These are phyloP conservation scores for Sphaeridia pumilis DNA, from an alignment of 2,888 invertebrate species.

Conservation along the genomic window DNA sequence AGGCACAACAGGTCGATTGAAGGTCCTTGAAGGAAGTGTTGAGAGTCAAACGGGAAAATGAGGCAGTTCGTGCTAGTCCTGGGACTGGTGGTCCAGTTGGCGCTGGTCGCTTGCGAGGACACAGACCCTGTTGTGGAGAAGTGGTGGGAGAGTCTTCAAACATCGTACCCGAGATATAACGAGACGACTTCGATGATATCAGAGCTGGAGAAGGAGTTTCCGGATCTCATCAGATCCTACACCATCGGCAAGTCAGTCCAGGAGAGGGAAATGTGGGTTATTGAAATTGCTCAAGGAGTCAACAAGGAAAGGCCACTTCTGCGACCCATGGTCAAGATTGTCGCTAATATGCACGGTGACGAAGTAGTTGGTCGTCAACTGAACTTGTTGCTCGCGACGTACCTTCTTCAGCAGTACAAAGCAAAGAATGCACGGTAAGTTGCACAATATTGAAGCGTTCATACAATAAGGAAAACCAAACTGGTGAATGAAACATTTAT, in stretches of 20 bases:
- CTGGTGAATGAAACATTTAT: too few species aligned
- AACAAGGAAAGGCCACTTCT: slow-evolving; percentile 46
- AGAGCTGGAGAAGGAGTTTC: slow-evolving; percentile 52
- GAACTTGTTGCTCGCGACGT: slow-evolving; percentile 67
- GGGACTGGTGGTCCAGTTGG: slow-evolving; percentile 16
- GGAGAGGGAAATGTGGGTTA: slow-evolving; percentile 64
- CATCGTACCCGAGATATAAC: slow-evolving; percentile 54
- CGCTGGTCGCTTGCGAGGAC: neutral
- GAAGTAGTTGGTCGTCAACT: slow-evolving; percentile 79
- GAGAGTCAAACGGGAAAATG: too few species aligned
- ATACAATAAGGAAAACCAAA: too few species aligned
- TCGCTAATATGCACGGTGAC: slow-evolving; percentile 95
- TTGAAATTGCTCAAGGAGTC: slow-evolving; percentile 61
- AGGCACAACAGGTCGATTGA: too few species aligned
- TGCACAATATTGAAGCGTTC: too few species aligned
- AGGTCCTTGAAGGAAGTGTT: too few species aligned
- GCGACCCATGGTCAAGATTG: slow-evolving; percentile 84
- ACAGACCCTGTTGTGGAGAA: neutral
- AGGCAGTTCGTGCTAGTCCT: too few species aligned
- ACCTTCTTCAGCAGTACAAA: slow-evolving; percentile 52
- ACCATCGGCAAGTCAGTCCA: slow-evolving; percentile 74
- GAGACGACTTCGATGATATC: slow-evolving; percentile 55
- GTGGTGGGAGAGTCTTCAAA: slow-evolving; percentile 28
- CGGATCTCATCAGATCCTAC: slow-evolving; percentile 56
- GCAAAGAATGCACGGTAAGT: slow-evolving; percentile 27